Percentiles rank a stretch among this genome's conserved stretches.
phyloP scores from a whole-genome alignment of 2,113 vertebrate species.

The Vulpes ferrilata region DNA sequence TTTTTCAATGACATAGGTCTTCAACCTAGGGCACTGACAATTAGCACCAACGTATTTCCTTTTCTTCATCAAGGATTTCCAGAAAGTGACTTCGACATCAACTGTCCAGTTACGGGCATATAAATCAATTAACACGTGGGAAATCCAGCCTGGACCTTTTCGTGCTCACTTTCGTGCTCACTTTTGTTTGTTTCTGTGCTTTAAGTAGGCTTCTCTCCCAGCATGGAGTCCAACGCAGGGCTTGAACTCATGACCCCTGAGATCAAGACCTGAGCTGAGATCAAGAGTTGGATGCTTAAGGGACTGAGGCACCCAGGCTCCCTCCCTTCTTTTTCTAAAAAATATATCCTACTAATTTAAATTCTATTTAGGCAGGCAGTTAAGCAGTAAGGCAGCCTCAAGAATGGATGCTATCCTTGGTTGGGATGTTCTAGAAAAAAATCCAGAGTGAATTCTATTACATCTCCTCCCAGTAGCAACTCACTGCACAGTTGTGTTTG shows the following conservation, averaged over 20 bases:
- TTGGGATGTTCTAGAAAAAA: background rate
- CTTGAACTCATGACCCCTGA: background rate
- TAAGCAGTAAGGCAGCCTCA: background rate
- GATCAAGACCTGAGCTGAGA: background rate
- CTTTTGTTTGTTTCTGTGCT: background rate
- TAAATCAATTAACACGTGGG: conserved; percentile 58
- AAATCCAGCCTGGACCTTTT: background rate
- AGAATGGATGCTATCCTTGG: background rate
- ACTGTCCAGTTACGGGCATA: background rate
- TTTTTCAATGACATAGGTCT: conserved; percentile 50
- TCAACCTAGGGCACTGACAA: conserved; percentile 40
- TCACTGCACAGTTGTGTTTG: background rate
- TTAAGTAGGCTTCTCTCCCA: background rate
- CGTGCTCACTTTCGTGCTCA: background rate
- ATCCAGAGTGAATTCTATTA: background rate
- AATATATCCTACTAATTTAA: conserved; percentile 18
- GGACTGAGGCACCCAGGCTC: background rate
- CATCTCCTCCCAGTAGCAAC: background rate
- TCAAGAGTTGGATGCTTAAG: background rate
- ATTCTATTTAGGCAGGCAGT: background rate
- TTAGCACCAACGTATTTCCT: background rate
- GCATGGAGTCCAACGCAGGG: background rate
- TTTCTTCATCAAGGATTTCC: conserved; percentile 50
- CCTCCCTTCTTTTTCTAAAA: background rate
- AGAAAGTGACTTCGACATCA: conserved; percentile 54